Conservation (phyloP, 1,140 invertebrate genomes). For the Eriocheir sinensis region DNA sequence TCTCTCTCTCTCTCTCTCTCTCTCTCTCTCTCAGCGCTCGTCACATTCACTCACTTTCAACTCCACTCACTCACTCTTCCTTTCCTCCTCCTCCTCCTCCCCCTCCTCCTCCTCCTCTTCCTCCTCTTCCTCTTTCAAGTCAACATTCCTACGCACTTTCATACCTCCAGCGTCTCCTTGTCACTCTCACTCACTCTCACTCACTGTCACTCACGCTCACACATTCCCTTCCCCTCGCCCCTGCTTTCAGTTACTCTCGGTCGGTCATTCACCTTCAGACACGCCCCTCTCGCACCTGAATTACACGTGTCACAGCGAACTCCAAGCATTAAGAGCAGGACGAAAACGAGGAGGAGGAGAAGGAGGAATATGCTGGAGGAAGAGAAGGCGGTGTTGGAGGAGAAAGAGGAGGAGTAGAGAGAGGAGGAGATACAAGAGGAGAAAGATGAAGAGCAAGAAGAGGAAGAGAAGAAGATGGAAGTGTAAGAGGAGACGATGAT, state of each 20-base stretch:
- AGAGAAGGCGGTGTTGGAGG: background rate
- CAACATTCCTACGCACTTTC: too few species aligned
- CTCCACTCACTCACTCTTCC: background rate
- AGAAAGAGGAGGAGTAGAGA: slow-evolving; percentile 20
- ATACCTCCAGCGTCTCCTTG: too few species aligned
- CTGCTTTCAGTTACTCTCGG: background rate
- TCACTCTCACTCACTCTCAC: background rate
- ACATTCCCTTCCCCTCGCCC: background rate
- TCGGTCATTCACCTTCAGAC: background rate
- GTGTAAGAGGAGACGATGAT: too few species aligned
- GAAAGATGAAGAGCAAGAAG: background rate
- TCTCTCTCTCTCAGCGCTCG: background rate
- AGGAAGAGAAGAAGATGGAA: background rate
- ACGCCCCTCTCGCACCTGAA: slow-evolving; percentile 28
- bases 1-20: slow-evolving; percentile 22
- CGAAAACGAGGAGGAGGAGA: background rate
- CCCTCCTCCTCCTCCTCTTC: too few species aligned
- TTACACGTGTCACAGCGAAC: background rate
- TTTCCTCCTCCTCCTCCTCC: background rate
- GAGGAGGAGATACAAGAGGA: background rate
- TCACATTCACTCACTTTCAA: background rate
- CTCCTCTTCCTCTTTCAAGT: too few species aligned
- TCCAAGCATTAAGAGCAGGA: background rate
- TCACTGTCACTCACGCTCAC: background rate
- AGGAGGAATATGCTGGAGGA: background rate